Percentiles rank a stretch among this genome's conserved stretches.
phyloP scores from a whole-genome alignment of 2,797 vertebrate species.

The Scolopax bukidnonensis region DNA sequence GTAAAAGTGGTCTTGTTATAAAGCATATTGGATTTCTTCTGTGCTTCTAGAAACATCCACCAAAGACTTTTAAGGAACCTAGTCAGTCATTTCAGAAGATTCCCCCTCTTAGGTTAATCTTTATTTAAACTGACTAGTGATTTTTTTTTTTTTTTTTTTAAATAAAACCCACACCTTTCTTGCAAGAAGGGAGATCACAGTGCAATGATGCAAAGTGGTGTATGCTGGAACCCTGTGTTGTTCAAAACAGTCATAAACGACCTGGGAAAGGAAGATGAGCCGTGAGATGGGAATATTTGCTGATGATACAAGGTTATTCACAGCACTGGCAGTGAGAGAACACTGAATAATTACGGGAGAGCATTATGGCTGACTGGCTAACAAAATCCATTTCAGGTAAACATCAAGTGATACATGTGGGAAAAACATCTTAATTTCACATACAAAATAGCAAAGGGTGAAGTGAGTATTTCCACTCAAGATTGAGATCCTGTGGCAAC shows the following conservation, averaged over 20 bases:
- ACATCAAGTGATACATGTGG: neutral
- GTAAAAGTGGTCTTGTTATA: neutral
- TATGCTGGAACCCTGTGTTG: neutral
- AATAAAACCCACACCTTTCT: neutral
- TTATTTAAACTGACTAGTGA: neutral
- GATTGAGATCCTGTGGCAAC: neutral
- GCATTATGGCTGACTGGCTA: neutral
- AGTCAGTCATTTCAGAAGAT: neutral
- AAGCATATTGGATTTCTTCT: neutral
- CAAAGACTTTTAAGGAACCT: neutral
- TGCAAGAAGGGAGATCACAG: neutral
- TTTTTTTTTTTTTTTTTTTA: neutral
- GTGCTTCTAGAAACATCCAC: neutral
- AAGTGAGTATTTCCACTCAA: neutral
- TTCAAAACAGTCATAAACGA: neutral
- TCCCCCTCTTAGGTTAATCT: accelerated
- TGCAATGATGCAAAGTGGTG: neutral
- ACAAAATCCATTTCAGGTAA: neutral
- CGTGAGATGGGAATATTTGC: neutral
- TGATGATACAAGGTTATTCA: neutral
- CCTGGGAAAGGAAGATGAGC: neutral
- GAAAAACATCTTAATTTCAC: neutral
- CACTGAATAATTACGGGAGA: neutral
- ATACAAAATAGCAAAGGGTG: neutral
- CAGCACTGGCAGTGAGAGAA: neutral